Base-by-base conservation (phyloP, 2,797 vertebrate genomes). In the Sebastes steindachneri region DNA sequence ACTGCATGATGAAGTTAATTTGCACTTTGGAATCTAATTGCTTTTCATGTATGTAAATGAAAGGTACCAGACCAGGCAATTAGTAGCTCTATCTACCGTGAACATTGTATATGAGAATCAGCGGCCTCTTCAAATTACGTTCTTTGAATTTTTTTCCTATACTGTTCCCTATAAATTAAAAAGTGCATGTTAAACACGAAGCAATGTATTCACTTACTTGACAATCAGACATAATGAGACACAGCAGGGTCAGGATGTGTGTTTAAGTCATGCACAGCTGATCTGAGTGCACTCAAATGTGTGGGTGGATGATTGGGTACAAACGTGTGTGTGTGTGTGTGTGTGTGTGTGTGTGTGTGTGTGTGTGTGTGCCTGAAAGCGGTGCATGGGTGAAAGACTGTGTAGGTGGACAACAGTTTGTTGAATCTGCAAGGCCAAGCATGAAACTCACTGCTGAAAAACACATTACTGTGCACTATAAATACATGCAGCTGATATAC, bases 401-500 rank as follows among this genome's bases (percentile, higher is more conserved):
- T 55, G 77, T 86, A 68, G 88, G 85, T 54, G 71, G 85, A 77
- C 53, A 66, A 48, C 17, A 37, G 37, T 33, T 67, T 67, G 45
- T 57, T 41, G 35, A 77, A 55, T 68, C 54, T 35, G 54, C 66
- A 75, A 70, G 31, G 41, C 29, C 48, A 78, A 80, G 73, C 51
- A 64, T 3, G 1, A 33, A 67, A 72, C 7, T 33, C 12, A 21
- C 12, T 14, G 35, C 15, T 21, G 14, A 71, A 48, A 53, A 51
- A 55, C 35, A 19, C 4, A 48, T n/a, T 21, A 1, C 48, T 3
- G 9, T 68, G 25, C 21, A 57, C 3, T 0, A 3, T 2, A 3
- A 6, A n/a, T 45, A 17, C 14, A 37, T 15, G 2, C 11, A 35
- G 26, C 3, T 2, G 12, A 12, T 7, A 3, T 4, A 4, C 68